Percentiles rank a stretch among this genome's conserved stretches.
phyloP scores from a whole-genome alignment of 2,888 invertebrate species.

The Polydrusus pterygomalis region DNA sequence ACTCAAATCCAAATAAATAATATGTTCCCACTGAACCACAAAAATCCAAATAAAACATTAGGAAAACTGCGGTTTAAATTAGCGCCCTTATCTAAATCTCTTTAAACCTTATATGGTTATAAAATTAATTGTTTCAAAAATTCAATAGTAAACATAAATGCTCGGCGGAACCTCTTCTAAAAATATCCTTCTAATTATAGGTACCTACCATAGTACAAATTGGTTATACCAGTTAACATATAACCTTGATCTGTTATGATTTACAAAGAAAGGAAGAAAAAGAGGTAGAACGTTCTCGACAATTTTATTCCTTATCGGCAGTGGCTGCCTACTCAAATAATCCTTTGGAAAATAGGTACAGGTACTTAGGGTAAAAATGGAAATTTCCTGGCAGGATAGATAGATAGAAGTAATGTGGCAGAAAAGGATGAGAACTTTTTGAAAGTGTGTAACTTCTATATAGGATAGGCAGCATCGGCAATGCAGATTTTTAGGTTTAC shows the following conservation, averaged over 20 bases:
- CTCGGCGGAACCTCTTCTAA: too few species aligned
- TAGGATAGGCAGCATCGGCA: neutral
- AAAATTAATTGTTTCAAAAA: too few species aligned
- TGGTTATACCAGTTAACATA: slow-evolving; percentile 21
- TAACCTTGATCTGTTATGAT: slow-evolving; percentile 15
- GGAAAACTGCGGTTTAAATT: too few species aligned
- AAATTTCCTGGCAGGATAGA: neutral
- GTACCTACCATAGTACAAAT: too few species aligned
- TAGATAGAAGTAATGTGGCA: neutral
- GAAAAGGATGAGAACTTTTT: neutral
- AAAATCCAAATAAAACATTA: too few species aligned
- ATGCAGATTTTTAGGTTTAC: neutral
- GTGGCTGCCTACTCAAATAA: slow-evolving; percentile 20
- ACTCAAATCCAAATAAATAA: too few species aligned
- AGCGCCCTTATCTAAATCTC: too few species aligned
- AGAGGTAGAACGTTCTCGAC: slow-evolving; percentile 22
- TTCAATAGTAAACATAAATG: too few species aligned
- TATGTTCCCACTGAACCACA: too few species aligned
- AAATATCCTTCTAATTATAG: too few species aligned
- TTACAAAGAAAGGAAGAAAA: neutral
- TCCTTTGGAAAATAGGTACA: neutral
- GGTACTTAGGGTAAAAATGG: neutral
- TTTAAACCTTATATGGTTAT: too few species aligned
- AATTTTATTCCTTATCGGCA: slow-evolving; percentile 32
- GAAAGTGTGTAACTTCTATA: too few species aligned